A percentile compares a stretch with the other conserved stretches of the same genome.
These are phyloP conservation scores for Dendronephthya gigantea DNA, from an alignment of 64 coral and sea anemone genomes.

Conservation along the genomic window DNA sequence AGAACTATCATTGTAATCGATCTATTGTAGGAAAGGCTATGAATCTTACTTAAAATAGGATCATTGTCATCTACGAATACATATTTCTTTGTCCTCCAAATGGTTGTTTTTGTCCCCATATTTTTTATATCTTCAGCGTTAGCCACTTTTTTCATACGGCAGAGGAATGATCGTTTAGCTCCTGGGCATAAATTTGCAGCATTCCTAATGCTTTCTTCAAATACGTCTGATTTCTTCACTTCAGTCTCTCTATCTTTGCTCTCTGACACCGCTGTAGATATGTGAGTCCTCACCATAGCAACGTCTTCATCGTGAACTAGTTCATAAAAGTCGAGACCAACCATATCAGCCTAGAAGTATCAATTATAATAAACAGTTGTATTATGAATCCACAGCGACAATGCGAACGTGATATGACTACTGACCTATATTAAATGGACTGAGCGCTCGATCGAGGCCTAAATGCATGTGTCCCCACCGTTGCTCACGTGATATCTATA, in stretches of 20 bases:
- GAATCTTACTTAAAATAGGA: background rate
- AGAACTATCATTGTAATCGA: background rate
- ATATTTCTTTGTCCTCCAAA: background rate
- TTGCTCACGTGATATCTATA: too few relatives aligned
- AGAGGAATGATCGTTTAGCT: conserved; percentile 71
- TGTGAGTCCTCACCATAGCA: conserved; percentile 58
- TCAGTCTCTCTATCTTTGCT: conserved; percentile 37
- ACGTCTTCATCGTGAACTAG: conserved; percentile 69
- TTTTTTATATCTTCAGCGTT: conserved; percentile 32
- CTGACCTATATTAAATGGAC: too few relatives aligned
- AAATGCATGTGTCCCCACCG: too few relatives aligned
- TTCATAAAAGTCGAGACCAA: conserved; percentile 71
- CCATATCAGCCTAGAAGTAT: conserved; percentile 58
- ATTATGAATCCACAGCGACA: too few relatives aligned
- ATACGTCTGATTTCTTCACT: background rate
- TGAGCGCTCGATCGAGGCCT: too few relatives aligned
- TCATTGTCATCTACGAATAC: background rate
- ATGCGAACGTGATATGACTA: too few relatives aligned
- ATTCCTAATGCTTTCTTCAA: conserved; percentile 33
- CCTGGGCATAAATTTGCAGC: conserved; percentile 56
- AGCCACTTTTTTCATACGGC: conserved; percentile 54
- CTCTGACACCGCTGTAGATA: conserved; percentile 39
- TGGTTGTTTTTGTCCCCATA: background rate
- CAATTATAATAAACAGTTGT: too few relatives aligned
- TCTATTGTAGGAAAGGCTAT: background rate